Evolutionary conservation across 2,888 invertebrate genomes (phyloP), one percentile per base, ranked within the genome.

Genomic region (Ochlodes sylvanus): DNA sequence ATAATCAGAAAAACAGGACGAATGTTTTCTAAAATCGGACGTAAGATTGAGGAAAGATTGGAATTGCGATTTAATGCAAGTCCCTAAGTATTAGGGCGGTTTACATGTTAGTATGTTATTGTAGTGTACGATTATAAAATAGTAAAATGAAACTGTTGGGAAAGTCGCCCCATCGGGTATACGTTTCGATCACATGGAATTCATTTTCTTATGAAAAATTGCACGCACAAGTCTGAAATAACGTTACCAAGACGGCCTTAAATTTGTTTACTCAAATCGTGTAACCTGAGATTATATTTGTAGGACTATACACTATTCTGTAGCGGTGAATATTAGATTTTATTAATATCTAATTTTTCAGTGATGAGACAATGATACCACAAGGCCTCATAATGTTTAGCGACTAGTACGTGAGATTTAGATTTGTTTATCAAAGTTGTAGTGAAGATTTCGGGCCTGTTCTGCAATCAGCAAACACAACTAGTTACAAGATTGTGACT

Each of bases 211-310:
- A 38, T 21, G 27, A 38, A 41, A 57, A 57, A 50, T 52, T 41
- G 38, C 57, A 65, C 65, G 65, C 65, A 65, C 58, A 65, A 65
- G 65, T 58, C 65, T 65, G 64, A 65, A 66, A 66, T 65, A 65
- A 58, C 52, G 58, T 60, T 52, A 66, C 58, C 58, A 44, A 15
- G 65, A 66, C 34, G 58, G 65, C 65, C 65, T 66, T 66, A 66
- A 58, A 66, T 60, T 60, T 52, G 10, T 58, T 65, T 65, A 65
- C 17, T 64, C 52, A 19, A 64, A 15, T 65, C 50, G 27, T 60
- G 44, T 56, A 64, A 63, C 41, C 54, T 54, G 65, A 65, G 57
- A 65, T 52, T 66, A 66, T 66, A 66, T 42, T 34, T 52, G 58
- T 66, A 66, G 58, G 32, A 41, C 21, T 60, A 41, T 66, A 58